These are phyloP conservation scores for Eupithecia vulgata DNA, from an alignment of 2,888 invertebrate genomes.

Conservation along the genomic window DNA sequence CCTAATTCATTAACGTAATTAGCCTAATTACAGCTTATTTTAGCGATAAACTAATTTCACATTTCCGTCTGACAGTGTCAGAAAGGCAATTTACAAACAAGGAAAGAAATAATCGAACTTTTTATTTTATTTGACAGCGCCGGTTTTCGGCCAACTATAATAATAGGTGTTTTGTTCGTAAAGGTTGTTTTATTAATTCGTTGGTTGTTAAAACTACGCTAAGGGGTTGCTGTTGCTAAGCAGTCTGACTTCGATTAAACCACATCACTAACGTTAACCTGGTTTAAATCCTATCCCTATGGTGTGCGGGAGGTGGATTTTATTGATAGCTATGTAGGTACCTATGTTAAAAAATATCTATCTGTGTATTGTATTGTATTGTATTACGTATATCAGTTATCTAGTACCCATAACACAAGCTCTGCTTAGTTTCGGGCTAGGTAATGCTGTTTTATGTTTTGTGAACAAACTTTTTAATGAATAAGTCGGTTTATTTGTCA, in stretches of 20 bases:
- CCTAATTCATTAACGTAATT: conserved; percentile 29
- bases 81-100: conserved; percentile 10
- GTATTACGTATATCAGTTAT: too few relatives aligned
- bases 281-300: background rate
- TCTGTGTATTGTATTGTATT: too few relatives aligned
- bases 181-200: background rate
- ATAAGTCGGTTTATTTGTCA: background rate
- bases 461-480: background rate
- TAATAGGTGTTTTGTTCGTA: background rate
- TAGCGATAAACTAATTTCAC: conserved; percentile 6
- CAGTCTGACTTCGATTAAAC: background rate
- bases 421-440: too few relatives aligned
- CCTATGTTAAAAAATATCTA: too few relatives aligned
- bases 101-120: background rate
- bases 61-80: conserved; percentile 26
- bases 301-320: background rate
- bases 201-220: background rate
- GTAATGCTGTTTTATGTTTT: background rate
- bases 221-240: background rate
- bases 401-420: too few relatives aligned
- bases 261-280: background rate
- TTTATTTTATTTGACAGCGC: background rate
- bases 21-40: conserved; percentile 21
- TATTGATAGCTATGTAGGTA: too few relatives aligned
- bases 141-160: background rate